Percentiles rank a stretch among this genome's conserved stretches.
Evolutionary conservation across 2,113 vertebrate species (phyloP).

Genomic region (Oncorhynchus masou): DNA sequence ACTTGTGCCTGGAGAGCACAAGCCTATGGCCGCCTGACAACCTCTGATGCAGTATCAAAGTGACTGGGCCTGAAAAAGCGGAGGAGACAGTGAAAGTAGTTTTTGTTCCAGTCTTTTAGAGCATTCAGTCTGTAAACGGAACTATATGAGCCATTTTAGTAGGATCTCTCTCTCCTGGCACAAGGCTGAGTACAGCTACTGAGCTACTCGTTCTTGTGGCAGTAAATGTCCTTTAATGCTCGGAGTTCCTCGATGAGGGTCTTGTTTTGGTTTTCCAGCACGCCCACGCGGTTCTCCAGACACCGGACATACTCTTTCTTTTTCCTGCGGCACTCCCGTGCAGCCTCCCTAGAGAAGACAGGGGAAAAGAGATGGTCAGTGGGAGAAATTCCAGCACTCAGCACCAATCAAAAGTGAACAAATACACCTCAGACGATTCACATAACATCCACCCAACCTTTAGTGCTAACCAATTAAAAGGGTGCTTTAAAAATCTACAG

Average conservation of each 20-base stretch:
- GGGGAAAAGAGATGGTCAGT: background rate
- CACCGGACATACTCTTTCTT: constrained; percentile 99
- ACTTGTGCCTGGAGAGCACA: constrained; percentile 27
- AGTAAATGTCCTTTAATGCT: constrained; percentile 97
- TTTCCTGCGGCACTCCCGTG: constrained; percentile 95
- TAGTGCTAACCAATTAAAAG: no score
- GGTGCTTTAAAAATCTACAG: no score
- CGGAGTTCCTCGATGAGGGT: constrained; percentile 99
- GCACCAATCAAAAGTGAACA: no score
- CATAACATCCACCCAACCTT: no score
- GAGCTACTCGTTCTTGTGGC: constrained; percentile 92
- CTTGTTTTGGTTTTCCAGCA: constrained; percentile 99
- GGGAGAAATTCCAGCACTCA: background rate
- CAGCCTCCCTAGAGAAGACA: constrained; percentile 83
- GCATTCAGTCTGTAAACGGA: constrained; percentile 44
- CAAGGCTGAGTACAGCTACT: constrained; percentile 10
- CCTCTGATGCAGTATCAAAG: constrained; percentile 28
- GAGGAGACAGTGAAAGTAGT: constrained; percentile 35
- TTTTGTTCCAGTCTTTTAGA: constrained; percentile 42
- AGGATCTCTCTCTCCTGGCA: constrained; percentile 28
- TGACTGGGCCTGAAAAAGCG: constrained; percentile 51
- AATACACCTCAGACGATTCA: no score
- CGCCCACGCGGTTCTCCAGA: constrained; percentile 97
- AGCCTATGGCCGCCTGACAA: constrained; percentile 31
- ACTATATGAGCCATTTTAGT: constrained; percentile 68